These are phyloP conservation scores for Abrostola triplasia DNA, from an alignment of 2,888 invertebrate species.

Conservation along the genomic window DNA sequence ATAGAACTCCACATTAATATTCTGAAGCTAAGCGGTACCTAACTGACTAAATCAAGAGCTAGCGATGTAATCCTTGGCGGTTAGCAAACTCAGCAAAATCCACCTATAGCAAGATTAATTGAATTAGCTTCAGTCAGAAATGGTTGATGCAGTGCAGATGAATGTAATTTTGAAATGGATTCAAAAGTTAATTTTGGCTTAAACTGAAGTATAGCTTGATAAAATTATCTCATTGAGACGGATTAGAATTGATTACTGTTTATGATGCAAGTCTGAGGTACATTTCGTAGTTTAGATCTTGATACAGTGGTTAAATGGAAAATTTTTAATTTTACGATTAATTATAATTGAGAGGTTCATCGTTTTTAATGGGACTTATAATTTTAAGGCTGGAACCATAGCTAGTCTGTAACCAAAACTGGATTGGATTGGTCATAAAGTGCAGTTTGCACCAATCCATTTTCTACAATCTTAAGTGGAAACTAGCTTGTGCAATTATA, in stretches of 20 bases:
- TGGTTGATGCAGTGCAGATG: constrained; percentile 42
- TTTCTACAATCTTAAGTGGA: no score
- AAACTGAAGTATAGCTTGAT: neutral
- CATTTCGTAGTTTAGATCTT: no score
- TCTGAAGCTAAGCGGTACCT: constrained; percentile 30
- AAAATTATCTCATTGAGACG: no score
- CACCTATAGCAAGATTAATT: constrained; percentile 59
- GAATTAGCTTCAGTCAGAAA: constrained; percentile 55
- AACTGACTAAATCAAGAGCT: constrained; percentile 43
- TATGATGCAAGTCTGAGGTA: no score
- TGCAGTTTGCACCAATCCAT: no score
- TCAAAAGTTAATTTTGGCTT: constrained; percentile 23
- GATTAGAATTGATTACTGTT: no score
- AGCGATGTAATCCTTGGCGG: constrained; percentile 34
- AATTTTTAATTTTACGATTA: no score
- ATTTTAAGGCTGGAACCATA: neutral
- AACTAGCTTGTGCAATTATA: no score
- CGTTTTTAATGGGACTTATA: no score
- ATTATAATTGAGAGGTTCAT: no score
- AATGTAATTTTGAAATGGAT: constrained; percentile 41
- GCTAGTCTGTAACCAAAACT: neutral
- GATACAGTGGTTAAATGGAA: no score
- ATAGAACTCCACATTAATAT: constrained; percentile 32
- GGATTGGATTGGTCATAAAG: no score
- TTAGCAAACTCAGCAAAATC: constrained; percentile 48